Evolutionary conservation across 2,888 invertebrate species (phyloP), one percentile per base, ranked within the genome.

Genomic region (Eustalomyia histrio): DNA sequence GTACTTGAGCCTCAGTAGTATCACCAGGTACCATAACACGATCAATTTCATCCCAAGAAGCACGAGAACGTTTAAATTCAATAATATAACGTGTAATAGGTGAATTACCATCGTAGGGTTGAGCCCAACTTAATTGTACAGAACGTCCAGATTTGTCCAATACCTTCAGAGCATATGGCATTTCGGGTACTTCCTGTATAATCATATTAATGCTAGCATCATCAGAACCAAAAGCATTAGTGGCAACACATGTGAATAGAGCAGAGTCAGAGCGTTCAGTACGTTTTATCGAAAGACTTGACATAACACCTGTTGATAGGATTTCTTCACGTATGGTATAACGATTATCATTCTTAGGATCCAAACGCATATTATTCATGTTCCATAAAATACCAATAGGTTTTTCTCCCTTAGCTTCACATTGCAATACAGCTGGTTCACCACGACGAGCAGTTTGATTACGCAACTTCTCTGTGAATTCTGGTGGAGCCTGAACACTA

Each of bases 191-290:
- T 94, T 96, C 96, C 93, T 97, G 97, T 84, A 97, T 95, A 84
- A 97, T 97, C 94, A 97, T 95, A 90, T 97, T 97, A 87, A 97
- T 97, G 91, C 96, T 97, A n/a, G 97, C 96, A 87, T 97, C 97
- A 88, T 97, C 97, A 83, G 96, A 97, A 67, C 97, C 97, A 88
- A 97, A 97, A 17, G 97, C 96, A 89, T 97, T 97, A 3, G 97
- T 97, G 0, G 97, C 97, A 12, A 97, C 95, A 87, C 97, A 97
- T 39, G 97, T 97, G 87, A 97, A 97, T 1, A 97, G 92, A 1
- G 97, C 97, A 4, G 97, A 96, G 90, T 97, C 97, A 33, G 94
- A 94, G 87, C 97, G 92, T 91, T 97, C 97, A 21, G 97, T 96
- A 86, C 96, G 93, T 89, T 97, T 95, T 85, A 97, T 97, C 86